Conservation (phyloP, 2,797 vertebrate species). For the Xerus rutilus region DNA sequence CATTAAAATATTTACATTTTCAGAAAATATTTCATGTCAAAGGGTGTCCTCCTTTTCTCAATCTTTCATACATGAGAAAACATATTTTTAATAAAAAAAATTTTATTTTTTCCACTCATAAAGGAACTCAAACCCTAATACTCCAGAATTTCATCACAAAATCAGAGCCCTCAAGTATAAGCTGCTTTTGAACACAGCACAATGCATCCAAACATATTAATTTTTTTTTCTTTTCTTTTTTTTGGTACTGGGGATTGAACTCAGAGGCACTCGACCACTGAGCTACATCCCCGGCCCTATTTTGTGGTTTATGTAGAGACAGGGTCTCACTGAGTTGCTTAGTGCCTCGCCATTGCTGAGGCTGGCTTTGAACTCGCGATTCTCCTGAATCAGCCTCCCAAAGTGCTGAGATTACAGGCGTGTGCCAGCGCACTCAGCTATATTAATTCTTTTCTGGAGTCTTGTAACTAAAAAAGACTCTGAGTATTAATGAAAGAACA, state of each 20-base stretch:
- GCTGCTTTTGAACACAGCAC: conserved; percentile 31
- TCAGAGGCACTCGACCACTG: too few relatives aligned
- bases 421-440: background rate
- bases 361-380: too few relatives aligned
- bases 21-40: conserved; percentile 12
- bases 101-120: background rate
- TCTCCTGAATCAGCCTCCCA: too few relatives aligned
- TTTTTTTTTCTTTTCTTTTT: background rate
- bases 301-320: too few relatives aligned
- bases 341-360: too few relatives aligned
- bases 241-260: too few relatives aligned
- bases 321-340: too few relatives aligned
- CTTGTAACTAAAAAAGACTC: background rate
- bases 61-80: background rate
- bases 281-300: too few relatives aligned
- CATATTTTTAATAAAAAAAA: too few relatives aligned
- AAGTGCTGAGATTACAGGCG: too few relatives aligned
- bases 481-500: background rate
- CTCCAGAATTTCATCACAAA: background rate
- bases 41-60: background rate
- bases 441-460: background rate
- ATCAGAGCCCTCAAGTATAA: conserved; percentile 32
- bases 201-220: conserved; percentile 27
- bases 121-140: background rate
- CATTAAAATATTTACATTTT: conserved; percentile 27